Base-by-base conservation (phyloP, 1,140 invertebrate species). In the Ceratina calcarata region DNA sequence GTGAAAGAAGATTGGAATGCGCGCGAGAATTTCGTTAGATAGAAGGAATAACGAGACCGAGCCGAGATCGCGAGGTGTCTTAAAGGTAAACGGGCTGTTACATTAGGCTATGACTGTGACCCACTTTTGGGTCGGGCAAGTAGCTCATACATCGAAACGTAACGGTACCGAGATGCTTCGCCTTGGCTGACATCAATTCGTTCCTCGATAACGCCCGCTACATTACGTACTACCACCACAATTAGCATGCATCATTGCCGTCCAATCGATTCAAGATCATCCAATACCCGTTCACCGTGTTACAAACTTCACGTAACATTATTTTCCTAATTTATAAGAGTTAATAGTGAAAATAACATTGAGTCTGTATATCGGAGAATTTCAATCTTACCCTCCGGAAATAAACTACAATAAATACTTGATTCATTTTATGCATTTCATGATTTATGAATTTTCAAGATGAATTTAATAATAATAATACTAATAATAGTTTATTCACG, bases 141-240 rank as follows among this genome's bases (percentile, higher is more conserved):
- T 90, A 91, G 90, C 90, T 91, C 90, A 91, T 89, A 91, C 88
- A 86, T 86, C 84, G 87, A 91, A 91, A 89, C 88, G 86, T 91
- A 91, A 91, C 90, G 90, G 90, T 91, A 91, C 90, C 84, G 73
- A 84, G 88, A 91, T 90, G 86, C 89, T 91, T 89, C 81, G 86
- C 84, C 86, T 86, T 83, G 86, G 65, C 73, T 91, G 90, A 91
- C 90, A 91, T 90, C 90, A 88, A 91, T 91, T 91, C 85, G 74
- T 83, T 78, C 79, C 61, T 81, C 83, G 81, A 75, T 86, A 86
- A 86, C 67, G 22, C 64, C 62, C 51, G 61, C 67, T 20, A 66
- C 15, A n/a, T 51, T 60, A 45, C 37, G 37, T 45, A 45, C 37
- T 45, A 45, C 37, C 37, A 45, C 6, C 37, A 10, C 37, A 10